Evolutionary conservation across 2,797 vertebrate genomes (phyloP).

Genomic region (Phoeniculus purpureus): DNA sequence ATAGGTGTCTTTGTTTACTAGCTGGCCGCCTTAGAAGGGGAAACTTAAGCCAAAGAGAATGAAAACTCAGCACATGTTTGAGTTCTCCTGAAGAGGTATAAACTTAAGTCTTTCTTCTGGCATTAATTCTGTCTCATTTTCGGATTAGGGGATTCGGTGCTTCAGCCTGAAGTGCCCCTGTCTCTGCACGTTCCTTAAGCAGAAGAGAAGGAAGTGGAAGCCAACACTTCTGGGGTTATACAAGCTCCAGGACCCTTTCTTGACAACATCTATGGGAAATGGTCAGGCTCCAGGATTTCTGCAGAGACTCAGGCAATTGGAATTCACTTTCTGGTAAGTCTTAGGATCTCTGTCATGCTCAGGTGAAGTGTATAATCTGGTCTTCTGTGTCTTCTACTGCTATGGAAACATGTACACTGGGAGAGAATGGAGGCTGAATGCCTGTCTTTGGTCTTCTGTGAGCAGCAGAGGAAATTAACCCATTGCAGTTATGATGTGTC

Average conservation of each 20-base stretch:
- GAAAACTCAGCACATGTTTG: conserved; percentile 15
- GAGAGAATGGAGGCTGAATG: not conserved
- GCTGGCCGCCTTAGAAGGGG: not conserved
- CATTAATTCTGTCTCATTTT: conserved; percentile 1
- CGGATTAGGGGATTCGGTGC: not conserved
- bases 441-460: not conserved
- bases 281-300: not conserved
- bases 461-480: not conserved
- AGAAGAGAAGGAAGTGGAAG: conserved; percentile 1
- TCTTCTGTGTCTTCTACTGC: not conserved
- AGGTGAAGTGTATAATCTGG: not conserved
- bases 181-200: not conserved
- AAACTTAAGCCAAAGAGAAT: conserved; percentile 12
- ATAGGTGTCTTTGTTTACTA: conserved; percentile 38
- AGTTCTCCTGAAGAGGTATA: not conserved
- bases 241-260: not conserved
- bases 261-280: not conserved
- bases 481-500: not conserved
- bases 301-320: not conserved
- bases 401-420: not conserved
- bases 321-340: not conserved
- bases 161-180: not conserved
- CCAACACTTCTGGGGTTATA: not conserved
- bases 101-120: not conserved
- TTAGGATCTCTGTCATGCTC: not conserved